Evolutionary conservation across 1,140 invertebrate species (phyloP).

Genomic region (Drosophila ohnishii): DNA sequence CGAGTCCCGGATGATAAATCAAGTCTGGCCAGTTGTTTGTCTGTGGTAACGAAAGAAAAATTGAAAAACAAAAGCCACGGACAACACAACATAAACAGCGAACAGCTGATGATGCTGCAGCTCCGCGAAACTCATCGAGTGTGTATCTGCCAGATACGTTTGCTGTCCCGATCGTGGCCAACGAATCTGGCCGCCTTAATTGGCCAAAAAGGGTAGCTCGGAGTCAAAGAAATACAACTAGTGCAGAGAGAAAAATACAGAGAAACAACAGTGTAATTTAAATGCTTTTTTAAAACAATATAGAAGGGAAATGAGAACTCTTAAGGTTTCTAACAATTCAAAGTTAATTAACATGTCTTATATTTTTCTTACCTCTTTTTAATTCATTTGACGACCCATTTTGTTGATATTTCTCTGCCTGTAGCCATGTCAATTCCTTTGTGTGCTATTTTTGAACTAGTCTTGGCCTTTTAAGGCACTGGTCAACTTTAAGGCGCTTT

Average conservation of each 20-base stretch:
- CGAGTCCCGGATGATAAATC: conserved; percentile 57
- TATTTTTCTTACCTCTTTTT: too few species aligned
- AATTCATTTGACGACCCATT: conserved; percentile 13
- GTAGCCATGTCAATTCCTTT: conserved; percentile 41
- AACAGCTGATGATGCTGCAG: conserved; percentile 65
- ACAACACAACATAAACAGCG: conserved; percentile 62
- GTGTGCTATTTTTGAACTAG: conserved; percentile 51
- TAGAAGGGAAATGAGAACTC: neutral
- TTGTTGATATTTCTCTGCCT: conserved; percentile 4
- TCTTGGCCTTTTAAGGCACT: conserved; percentile 48
- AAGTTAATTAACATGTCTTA: too few species aligned
- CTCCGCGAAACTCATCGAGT: conserved; percentile 11
- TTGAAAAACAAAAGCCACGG: conserved; percentile 56
- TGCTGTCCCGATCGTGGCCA: conserved; percentile 39
- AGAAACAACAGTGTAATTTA: neutral
- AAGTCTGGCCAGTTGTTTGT: conserved; percentile 67
- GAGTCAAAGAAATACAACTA: conserved; percentile 17
- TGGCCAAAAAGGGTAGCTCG: conserved; percentile 51
- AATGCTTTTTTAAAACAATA: neutral
- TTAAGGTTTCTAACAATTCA: neutral
- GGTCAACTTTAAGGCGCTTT: conserved; percentile 32
- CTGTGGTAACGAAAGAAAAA: conserved; percentile 49
- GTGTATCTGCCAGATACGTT: conserved; percentile 65
- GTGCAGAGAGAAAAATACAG: conserved; percentile 11
- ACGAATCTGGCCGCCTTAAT: conserved; percentile 59